phyloP scores from a whole-genome alignment of 2,888 invertebrate genomes.

The Listrodromus nycthemerus region DNA sequence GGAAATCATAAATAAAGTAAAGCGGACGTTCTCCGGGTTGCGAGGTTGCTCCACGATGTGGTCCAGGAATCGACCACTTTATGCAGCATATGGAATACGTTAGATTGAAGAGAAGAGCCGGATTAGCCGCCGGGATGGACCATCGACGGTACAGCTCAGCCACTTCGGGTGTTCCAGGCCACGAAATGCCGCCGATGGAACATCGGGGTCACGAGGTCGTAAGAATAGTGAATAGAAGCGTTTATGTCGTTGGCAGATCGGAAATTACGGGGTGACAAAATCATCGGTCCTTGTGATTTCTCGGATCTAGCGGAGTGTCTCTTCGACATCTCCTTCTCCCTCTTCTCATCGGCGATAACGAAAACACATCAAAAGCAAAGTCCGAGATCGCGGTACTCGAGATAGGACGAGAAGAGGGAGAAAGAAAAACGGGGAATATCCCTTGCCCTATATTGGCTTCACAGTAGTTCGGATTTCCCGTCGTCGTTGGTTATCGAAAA shows the following conservation, averaged over 20 bases:
- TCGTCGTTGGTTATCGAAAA: slow-evolving; percentile 71
- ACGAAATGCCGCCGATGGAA: neutral
- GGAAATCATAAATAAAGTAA: neutral
- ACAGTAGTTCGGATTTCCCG: neutral
- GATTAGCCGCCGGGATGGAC: neutral
- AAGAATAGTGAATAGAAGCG: neutral
- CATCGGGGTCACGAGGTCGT: neutral
- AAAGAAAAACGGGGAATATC: neutral
- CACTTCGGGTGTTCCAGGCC: neutral
- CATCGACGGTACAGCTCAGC: neutral
- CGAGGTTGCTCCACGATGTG: neutral
- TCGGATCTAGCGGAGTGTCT: neutral
- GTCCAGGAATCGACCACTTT: neutral
- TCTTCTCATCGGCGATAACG: neutral
- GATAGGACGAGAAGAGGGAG: neutral
- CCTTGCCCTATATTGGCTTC: neutral
- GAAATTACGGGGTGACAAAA: neutral
- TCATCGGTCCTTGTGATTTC: neutral
- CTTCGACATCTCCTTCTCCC: neutral
- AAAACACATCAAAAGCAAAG: neutral
- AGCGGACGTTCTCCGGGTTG: neutral
- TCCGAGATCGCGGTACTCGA: neutral
- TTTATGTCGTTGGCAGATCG: slow-evolving; percentile 1
- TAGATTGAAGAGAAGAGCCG: neutral
- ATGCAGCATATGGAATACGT: slow-evolving; percentile 12